phyloP scores from a whole-genome alignment of 2,888 invertebrate species.

The Chrysolina oricalcia region DNA sequence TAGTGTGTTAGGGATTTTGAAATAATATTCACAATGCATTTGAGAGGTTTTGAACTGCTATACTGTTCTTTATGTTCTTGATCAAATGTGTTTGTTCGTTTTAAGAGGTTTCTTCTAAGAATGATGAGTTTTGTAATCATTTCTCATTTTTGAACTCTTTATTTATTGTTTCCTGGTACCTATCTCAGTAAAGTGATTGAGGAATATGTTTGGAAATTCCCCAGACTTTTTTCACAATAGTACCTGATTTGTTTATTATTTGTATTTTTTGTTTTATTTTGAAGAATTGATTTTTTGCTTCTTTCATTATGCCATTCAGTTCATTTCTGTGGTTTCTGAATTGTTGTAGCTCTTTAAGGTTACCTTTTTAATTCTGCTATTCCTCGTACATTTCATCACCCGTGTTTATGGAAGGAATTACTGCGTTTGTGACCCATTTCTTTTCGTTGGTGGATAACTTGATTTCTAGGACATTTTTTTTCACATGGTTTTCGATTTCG shows the following conservation, averaged over 20 bases:
- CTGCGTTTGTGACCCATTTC: background rate
- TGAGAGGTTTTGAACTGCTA: too few species aligned
- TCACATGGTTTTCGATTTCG: conserved; percentile 5
- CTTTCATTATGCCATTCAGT: background rate
- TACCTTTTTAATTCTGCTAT: background rate
- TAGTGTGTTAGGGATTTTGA: too few species aligned
- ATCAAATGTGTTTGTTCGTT: too few species aligned
- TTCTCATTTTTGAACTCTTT: background rate
- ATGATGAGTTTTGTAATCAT: background rate
- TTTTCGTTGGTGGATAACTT: background rate
- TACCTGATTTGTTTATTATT: too few species aligned
- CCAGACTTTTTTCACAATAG: too few species aligned
- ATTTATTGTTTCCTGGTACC: background rate
- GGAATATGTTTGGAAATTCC: background rate
- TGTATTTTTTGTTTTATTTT: background rate
- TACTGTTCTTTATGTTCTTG: too few species aligned
- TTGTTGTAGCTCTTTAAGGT: background rate
- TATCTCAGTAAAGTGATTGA: background rate
- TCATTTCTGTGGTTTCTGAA: too few species aligned
- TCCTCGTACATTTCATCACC: background rate
- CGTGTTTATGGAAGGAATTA: background rate
- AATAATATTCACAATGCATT: too few species aligned
- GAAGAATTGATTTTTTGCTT: background rate
- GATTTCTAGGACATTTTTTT: background rate
- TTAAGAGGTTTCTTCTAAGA: too few species aligned